Evolutionary conservation across 2,113 vertebrate species (phyloP).

Genomic region (Porphyrio hochstetteri): DNA sequence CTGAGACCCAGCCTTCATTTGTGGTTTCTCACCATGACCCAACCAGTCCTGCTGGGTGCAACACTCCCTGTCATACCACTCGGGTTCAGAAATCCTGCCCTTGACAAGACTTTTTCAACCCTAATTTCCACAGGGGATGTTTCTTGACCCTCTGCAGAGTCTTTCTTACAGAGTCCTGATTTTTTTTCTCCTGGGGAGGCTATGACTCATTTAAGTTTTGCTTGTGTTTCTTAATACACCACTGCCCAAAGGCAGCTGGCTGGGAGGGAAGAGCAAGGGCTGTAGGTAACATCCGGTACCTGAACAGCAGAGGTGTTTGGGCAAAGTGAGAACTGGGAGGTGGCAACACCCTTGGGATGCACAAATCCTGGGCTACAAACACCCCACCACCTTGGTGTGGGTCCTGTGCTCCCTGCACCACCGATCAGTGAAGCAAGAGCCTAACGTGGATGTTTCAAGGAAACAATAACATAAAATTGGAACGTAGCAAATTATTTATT

Average conservation of each 20-base stretch:
- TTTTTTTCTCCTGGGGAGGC: background rate
- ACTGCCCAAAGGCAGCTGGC: background rate
- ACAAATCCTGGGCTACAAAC: background rate
- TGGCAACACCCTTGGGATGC: background rate
- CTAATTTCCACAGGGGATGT: background rate
- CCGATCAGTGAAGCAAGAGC: background rate
- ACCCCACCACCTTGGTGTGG: background rate
- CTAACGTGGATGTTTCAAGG: background rate
- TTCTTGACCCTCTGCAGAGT: background rate
- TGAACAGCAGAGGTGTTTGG: background rate
- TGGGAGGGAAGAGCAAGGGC: background rate
- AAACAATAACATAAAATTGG: conserved; percentile 46
- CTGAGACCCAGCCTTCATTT: background rate
- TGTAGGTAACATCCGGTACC: background rate
- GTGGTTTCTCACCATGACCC: background rate
- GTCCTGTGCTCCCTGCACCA: background rate
- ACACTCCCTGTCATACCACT: background rate
- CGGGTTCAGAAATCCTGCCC: background rate
- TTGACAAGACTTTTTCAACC: background rate
- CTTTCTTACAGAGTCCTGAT: background rate
- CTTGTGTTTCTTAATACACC: background rate
- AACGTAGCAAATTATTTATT: conserved; percentile 50
- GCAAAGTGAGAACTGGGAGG: background rate
- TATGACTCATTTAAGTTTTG: background rate
- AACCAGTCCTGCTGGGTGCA: background rate